Base-by-base conservation (phyloP, 2,888 invertebrate genomes). In the Cryptus armator region DNA sequence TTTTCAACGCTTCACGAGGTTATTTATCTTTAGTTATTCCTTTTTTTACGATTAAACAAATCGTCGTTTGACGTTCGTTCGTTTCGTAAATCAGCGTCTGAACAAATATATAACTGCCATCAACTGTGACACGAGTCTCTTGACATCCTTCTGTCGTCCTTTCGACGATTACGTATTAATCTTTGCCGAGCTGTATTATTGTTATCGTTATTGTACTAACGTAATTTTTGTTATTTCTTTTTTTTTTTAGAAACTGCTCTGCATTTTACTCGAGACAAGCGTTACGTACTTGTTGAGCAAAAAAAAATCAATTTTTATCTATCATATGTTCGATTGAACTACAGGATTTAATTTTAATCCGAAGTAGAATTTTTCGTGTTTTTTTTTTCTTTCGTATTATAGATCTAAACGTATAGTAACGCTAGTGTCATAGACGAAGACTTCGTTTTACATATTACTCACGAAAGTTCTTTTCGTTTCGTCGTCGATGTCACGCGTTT, bases 61-160 rank as follows among this genome's bases (percentile, higher is more conserved):
- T 14, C 32, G 12, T 14, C 32, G n/a, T 29, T 32, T 74, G 59
- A 46, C 81, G 7, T 74, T 81, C 68, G 67, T 56, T 59, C 56
- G 29, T 68, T 46, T 19, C n/a, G 74, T 67, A 81, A 81, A 74
- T 46, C 74, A 72, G 53, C 19, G 24, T n/a, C 7, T 29, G 32
- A 46, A n/a, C 48, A 64, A n/a, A 29, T 53, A 71, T 44, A 71
- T 16, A 14, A 14, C 16, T 62, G 29, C 64, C 66, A 16, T 72
- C 71, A 79, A 79, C 79, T 56, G 16, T 66, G 79, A 72, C 71
- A 77, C 29, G 71, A 79, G 71, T 71, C 46, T 62, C 62, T 78
- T 24, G 37, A 48, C 48, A 48, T 70, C 12, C 32, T 10, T 79
- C 53, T n/a, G 10, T 53, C 62, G 43, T 19, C 37, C 43, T 51